Evolutionary conservation across 2,797 vertebrate species (phyloP).

Genomic region (Cyclopterus lumpus): DNA sequence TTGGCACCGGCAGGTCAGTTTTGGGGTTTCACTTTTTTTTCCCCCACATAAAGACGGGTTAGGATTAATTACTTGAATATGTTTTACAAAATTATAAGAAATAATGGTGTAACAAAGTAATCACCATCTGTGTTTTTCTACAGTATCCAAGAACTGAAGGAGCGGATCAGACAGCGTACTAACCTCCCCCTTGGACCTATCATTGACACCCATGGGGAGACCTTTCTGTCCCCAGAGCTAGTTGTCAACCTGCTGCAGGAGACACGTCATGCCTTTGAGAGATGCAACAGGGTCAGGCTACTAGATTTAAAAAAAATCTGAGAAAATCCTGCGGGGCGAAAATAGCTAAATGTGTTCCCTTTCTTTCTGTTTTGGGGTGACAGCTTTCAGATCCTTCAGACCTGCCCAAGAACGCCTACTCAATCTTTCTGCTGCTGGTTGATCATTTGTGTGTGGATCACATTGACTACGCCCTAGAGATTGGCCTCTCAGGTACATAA

Average conservation of each 20-base stretch:
- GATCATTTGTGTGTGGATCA: conserved; percentile 98
- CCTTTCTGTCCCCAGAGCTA: conserved; percentile 96
- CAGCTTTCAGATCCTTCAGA: conserved; percentile 98
- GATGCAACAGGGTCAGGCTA: conserved; percentile 92
- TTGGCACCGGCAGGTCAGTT: conserved; percentile 93
- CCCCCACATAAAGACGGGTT: not conserved
- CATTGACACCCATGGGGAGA: conserved; percentile 98
- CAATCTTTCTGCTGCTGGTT: conserved; percentile 96
- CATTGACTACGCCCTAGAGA: conserved; percentile 99
- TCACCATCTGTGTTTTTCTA: conserved; percentile 35
- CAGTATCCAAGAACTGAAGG: conserved; percentile 98
- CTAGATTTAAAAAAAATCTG: not conserved
- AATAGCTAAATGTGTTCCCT: conserved; percentile 23
- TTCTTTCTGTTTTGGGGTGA: conserved; percentile 39
- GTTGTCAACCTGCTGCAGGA: conserved; percentile 98
- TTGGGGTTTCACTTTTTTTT: not conserved
- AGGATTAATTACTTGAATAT: not conserved
- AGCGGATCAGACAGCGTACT: conserved; percentile 94
- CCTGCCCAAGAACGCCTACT: conserved; percentile 97
- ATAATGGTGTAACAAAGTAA: not conserved
- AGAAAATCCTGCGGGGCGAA: not conserved
- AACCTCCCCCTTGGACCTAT: conserved; percentile 94
- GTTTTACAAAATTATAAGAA: not conserved
- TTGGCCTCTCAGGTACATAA: conserved; percentile 92
- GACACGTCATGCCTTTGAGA: conserved; percentile 98